Evolutionary conservation across 2,113 vertebrate genomes (phyloP).

Genomic region (Stictonetta naevosa): DNA sequence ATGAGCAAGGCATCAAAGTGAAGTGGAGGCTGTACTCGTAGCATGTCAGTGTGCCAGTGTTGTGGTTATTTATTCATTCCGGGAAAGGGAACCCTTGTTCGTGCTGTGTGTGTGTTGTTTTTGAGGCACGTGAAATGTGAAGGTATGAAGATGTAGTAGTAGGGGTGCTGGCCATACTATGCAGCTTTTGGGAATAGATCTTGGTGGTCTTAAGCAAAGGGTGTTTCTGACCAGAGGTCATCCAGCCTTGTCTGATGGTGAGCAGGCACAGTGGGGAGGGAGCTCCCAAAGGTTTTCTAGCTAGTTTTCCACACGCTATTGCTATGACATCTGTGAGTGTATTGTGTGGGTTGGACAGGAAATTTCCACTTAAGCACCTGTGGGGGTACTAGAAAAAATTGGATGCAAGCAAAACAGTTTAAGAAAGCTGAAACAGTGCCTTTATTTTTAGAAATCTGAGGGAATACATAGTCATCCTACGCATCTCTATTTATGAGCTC

Average conservation of each 20-base stretch:
- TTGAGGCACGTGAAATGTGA: neutral
- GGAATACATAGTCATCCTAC: rapidly evolving
- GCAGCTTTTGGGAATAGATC: neutral
- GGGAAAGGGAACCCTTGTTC: neutral
- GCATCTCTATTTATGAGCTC: neutral
- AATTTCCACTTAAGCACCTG: neutral
- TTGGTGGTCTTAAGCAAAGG: neutral
- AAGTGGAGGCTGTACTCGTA: neutral
- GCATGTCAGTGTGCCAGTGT: neutral
- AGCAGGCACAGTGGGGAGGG: neutral
- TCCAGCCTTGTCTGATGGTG: neutral
- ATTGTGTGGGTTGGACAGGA: neutral
- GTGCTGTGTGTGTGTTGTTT: neutral
- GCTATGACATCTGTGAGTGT: neutral
- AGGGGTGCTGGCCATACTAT: neutral
- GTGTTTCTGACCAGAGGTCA: neutral
- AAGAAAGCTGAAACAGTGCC: neutral
- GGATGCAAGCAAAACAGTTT: neutral
- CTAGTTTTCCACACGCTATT: neutral
- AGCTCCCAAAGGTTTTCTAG: neutral
- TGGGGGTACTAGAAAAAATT: neutral
- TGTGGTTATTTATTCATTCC: neutral
- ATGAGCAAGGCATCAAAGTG: neutral
- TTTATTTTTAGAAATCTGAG: neutral
- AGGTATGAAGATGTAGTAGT: neutral